These are phyloP conservation scores for Harpagus bidentatus DNA, from an alignment of 2,113 vertebrate species.

Conservation along the genomic window DNA sequence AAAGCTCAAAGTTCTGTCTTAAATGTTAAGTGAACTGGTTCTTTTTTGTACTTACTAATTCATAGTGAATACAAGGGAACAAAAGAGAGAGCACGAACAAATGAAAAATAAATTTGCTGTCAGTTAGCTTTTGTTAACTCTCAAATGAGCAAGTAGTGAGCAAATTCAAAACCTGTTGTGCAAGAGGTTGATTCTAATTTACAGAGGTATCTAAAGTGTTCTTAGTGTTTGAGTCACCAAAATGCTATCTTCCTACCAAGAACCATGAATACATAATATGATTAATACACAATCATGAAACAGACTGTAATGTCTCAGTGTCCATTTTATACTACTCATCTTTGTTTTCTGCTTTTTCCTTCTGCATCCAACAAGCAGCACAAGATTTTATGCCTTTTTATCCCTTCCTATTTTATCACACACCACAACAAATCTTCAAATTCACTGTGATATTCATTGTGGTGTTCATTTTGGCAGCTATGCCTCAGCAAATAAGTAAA, in stretches of 20 bases:
- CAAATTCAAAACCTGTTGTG: neutral
- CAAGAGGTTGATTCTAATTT: neutral
- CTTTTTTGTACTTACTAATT: neutral
- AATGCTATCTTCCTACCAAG: neutral
- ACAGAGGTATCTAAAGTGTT: neutral
- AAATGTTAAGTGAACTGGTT: neutral
- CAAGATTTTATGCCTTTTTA: neutral
- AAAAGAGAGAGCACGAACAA: neutral
- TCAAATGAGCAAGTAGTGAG: neutral
- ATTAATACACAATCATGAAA: neutral
- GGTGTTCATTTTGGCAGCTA: neutral
- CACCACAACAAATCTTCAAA: neutral
- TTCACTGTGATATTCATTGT: neutral
- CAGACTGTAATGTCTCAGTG: neutral
- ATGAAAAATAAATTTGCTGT: neutral
- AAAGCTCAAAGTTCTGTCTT: neutral
- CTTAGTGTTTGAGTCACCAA: neutral
- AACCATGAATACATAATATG: neutral
- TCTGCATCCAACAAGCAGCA: neutral
- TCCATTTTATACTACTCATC: neutral
- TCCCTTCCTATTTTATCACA: neutral
- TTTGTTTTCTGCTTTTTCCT: neutral
- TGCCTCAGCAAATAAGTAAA: neutral
- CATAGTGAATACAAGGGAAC: neutral
- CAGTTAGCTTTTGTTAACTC: neutral